Evolutionary conservation across 2,797 vertebrate genomes (phyloP).

Genomic region (Momotus momota): DNA sequence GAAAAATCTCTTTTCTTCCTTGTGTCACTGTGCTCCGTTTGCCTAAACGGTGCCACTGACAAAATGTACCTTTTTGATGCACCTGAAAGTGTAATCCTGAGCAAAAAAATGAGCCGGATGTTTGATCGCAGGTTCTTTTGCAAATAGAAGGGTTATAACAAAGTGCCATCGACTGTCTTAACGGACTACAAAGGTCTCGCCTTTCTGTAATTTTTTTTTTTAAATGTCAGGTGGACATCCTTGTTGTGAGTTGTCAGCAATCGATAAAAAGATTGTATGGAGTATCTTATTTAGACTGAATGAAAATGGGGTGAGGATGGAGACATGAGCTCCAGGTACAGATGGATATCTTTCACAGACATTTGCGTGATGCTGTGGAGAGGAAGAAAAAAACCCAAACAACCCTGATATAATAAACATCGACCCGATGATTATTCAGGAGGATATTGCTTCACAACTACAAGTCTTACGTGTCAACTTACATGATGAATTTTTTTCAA

Average conservation of each 20-base stretch:
- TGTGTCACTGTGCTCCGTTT: background rate
- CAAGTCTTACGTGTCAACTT: background rate
- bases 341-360: conserved; percentile 35
- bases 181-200: background rate
- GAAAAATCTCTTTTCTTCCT: background rate
- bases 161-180: background rate
- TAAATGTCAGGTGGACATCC: background rate
- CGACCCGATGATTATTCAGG: conserved; percentile 7
- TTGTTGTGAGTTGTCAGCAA: background rate
- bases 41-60: background rate
- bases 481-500: background rate
- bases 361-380: conserved; percentile 32
- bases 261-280: background rate
- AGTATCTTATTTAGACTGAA: background rate
- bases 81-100: background rate
- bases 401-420: conserved; percentile 48
- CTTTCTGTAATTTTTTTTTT: background rate
- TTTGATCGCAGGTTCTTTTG: background rate
- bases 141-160: background rate
- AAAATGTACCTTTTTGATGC: background rate
- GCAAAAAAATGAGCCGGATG: background rate
- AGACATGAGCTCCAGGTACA: background rate
- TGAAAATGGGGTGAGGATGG: background rate
- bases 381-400: background rate
- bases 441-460: conserved; percentile 40